These are phyloP conservation scores for Phymatocera aterrima DNA, from an alignment of 2,888 invertebrate genomes.

Conservation along the genomic window DNA sequence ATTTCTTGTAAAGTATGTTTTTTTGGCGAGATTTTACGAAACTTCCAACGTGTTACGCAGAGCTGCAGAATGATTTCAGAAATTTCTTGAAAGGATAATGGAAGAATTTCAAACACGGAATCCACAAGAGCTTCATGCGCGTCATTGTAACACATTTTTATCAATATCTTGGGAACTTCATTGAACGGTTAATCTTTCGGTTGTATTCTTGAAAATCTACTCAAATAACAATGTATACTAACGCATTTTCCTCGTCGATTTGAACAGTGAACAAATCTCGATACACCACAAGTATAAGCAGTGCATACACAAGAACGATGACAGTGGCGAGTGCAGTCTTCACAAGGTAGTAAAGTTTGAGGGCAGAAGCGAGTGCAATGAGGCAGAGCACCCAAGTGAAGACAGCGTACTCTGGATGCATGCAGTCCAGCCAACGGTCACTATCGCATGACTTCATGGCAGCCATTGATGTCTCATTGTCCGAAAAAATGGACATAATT, in stretches of 20 bases:
- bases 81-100: too few relatives aligned
- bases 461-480: conserved; percentile 39
- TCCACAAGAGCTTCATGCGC: too few relatives aligned
- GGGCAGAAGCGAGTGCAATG: conserved; percentile 92
- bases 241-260: conserved; percentile 68
- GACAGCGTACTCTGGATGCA: conserved; percentile 90
- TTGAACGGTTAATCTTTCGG: background rate
- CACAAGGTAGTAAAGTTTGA: conserved; percentile 92
- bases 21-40: too few relatives aligned
- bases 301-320: conserved; percentile 86
- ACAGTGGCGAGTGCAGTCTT: conserved; percentile 87
- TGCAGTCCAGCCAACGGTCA: conserved; percentile 74
- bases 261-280: conserved; percentile 76
- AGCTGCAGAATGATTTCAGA: too few relatives aligned
- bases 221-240: conserved; percentile 66
- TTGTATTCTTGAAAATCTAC: too few relatives aligned
- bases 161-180: background rate
- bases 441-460: conserved; percentile 34
- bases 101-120: too few relatives aligned
- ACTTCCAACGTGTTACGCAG: too few relatives aligned
- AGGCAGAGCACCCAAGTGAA: conserved; percentile 96
- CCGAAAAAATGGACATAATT: conserved; percentile 47
- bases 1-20: too few relatives aligned
- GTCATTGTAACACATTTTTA: too few relatives aligned
- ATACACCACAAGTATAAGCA: conserved; percentile 81